Evolutionary conservation across 2,888 invertebrate species (phyloP), one percentile per base, ranked within the genome.

Genomic region (Endotricha flammealis): DNA sequence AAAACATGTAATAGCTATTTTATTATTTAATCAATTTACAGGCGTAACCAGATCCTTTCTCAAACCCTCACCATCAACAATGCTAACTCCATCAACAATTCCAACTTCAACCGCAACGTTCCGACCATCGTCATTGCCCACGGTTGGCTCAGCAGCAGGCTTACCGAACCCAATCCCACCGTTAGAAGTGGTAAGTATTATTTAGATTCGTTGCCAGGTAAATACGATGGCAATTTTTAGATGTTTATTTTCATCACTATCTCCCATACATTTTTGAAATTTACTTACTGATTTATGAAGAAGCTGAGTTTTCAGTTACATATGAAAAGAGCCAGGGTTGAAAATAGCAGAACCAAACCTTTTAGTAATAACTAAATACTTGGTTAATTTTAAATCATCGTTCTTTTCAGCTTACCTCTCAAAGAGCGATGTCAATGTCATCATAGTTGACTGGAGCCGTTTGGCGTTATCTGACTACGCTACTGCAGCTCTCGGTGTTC

Each of bases 371-470:
- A n/a, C n/a, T n/a, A n/a, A n/a, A n/a, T n/a, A n/a, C n/a, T n/a
- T n/a, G n/a, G n/a, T n/a, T n/a, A n/a, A n/a, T n/a, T n/a, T n/a
- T n/a, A n/a, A n/a, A n/a, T n/a, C n/a, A n/a, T n/a, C n/a, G n/a
- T n/a, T n/a, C 23, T 36, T 52, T 53, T 22, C 50, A 81, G 82
- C 66, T 1, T 70, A 51, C 34, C 61, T 81, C 1, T 38, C 28
- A 1, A 73, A 59, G 29, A 49, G 48, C 7, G 75, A 85, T 11
- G 57, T 57, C 1, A 87, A 87, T 41, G 64, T 87, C 0, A 78
- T 87, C 16, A 52, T 75, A 2, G 22, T 86, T 27, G 80, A 85
- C 44, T 87, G 85, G 83, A 62, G 74, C 12, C 56, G 71, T 2
- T 57, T 80, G 0, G 72, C 77, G 0, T 1, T 44, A 0, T 47